phyloP scores from a whole-genome alignment of 2,888 invertebrate species.

The Timema cristinae region DNA sequence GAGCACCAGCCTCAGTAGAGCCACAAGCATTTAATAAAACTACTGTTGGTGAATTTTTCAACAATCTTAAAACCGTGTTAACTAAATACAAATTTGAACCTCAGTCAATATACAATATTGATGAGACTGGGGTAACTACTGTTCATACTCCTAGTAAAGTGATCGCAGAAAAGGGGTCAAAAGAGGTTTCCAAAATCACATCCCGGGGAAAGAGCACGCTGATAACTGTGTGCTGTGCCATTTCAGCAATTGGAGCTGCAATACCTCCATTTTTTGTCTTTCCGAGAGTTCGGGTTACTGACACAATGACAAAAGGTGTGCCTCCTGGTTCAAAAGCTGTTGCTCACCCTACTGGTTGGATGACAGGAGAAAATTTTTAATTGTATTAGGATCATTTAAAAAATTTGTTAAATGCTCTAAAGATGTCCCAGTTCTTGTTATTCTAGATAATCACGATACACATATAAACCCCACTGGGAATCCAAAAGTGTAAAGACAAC shows the following conservation, averaged over 20 bases:
- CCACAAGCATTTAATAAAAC: conserved; percentile 36
- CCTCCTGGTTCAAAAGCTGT: conserved; percentile 32
- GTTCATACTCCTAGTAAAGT: conserved; percentile 22
- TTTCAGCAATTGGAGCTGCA: conserved; percentile 32
- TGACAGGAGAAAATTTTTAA: conserved; percentile 36
- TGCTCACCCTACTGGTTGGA: conserved; percentile 37
- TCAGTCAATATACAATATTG: conserved; percentile 26
- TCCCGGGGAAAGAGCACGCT: conserved; percentile 37
- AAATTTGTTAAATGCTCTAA: conserved; percentile 19
- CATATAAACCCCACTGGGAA: conserved; percentile 35
- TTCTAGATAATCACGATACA: conserved; percentile 42
- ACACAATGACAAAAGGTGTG: conserved; percentile 29
- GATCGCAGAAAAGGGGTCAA: conserved; percentile 23
- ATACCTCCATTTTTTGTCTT: conserved; percentile 37
- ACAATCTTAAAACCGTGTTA: conserved; percentile 21
- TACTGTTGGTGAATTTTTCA: conserved; percentile 48
- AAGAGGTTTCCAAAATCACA: conserved; percentile 37
- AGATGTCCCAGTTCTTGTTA: conserved; percentile 32
- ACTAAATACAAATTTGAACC: conserved; percentile 22
- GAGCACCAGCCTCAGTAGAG: conserved; percentile 37
- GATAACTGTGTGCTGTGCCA: conserved; percentile 32
- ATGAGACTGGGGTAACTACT: conserved; percentile 28
- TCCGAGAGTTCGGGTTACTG: conserved; percentile 32
- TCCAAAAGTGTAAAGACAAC: conserved; percentile 39
- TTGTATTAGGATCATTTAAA: too few relatives aligned